Percentiles rank a stretch among this genome's conserved stretches.
Evolutionary conservation across 2,888 invertebrate genomes (phyloP).

Genomic region (Spisula subtruncata): DNA sequence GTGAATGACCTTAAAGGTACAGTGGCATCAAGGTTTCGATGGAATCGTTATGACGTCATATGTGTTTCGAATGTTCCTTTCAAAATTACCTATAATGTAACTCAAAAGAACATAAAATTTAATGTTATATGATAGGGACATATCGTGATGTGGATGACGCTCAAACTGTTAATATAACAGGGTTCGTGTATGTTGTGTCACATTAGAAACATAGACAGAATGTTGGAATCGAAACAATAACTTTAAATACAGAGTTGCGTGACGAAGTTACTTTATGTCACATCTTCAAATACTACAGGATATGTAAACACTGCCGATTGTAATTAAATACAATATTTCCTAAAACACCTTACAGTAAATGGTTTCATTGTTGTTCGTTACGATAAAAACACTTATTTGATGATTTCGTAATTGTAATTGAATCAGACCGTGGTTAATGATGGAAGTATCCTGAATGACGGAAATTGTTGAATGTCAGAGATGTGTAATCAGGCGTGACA

Average conservation of each 20-base stretch:
- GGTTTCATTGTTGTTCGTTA: neutral
- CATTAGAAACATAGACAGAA: too few species aligned
- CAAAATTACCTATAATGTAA: neutral
- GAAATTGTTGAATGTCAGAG: neutral
- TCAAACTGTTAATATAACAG: neutral
- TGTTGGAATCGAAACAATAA: too few species aligned
- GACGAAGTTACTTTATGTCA: too few species aligned
- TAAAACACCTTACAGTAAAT: neutral
- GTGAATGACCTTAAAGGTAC: too few species aligned
- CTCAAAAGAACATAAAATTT: neutral
- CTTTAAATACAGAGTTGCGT: neutral
- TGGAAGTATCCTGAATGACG: constrained; percentile 15
- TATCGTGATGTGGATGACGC: neutral
- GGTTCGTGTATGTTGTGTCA: neutral
- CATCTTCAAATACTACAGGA: neutral
- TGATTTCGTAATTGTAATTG: constrained; percentile 17
- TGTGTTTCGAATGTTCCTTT: neutral
- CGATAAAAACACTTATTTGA: neutral
- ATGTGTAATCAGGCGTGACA: neutral
- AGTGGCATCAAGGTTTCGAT: too few species aligned
- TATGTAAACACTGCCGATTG: neutral
- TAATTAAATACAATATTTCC: neutral
- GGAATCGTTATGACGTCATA: too few species aligned
- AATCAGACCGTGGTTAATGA: neutral
- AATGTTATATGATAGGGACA: neutral